Evolutionary conservation across 1,140 invertebrate genomes (phyloP).

Genomic region (Rhopalosiphum maidis): DNA sequence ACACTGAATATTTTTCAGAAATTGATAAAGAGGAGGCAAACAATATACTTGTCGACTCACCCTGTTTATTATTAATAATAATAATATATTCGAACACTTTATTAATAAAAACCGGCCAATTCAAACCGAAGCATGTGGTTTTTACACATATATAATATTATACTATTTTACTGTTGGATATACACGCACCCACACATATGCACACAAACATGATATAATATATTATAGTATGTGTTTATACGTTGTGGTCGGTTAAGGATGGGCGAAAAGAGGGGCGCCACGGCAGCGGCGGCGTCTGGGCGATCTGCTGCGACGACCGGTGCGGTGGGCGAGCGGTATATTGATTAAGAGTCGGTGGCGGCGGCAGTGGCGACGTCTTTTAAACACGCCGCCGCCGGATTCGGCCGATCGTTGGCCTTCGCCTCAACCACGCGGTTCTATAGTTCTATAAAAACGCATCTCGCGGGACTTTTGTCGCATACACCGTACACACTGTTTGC

Average conservation of each 20-base stretch:
- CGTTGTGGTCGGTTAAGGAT: conserved; percentile 5
- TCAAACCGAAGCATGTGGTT: neutral
- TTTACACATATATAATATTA: neutral
- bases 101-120: neutral
- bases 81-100: neutral
- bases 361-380: conserved; percentile 39
- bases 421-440: neutral
- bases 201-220: neutral
- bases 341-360: conserved; percentile 44
- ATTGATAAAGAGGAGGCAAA: neutral
- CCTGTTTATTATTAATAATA: neutral
- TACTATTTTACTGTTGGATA: neutral
- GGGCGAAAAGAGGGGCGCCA: conserved; percentile 41
- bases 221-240: neutral
- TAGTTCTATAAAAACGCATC: conserved; percentile 33
- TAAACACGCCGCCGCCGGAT: conserved; percentile 38
- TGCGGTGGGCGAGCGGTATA: conserved; percentile 1
- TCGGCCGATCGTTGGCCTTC: conserved; percentile 30
- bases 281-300: conserved; percentile 2
- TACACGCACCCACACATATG: neutral
- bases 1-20: neutral
- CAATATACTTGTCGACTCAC: neutral
- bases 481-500: conserved; percentile 4
- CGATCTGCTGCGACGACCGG: conserved; percentile 19
- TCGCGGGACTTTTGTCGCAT: conserved; percentile 36